Evolutionary conservation across 2,888 invertebrate species (phyloP).

Genomic region (Leptura quadrifasciata): DNA sequence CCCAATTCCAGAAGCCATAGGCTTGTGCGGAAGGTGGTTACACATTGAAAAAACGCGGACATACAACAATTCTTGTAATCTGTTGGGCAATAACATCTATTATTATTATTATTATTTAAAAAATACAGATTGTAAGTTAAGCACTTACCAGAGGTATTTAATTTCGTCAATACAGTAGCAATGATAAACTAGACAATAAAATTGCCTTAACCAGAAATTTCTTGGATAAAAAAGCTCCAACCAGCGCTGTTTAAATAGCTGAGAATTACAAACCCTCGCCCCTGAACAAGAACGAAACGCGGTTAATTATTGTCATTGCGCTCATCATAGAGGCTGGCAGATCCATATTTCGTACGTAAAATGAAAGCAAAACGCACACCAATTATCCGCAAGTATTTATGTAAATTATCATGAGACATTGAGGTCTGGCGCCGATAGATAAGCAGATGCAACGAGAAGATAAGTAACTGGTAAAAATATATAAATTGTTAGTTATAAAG

Average conservation of each 20-base stretch:
- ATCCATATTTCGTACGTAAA: background rate
- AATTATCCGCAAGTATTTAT: conserved; percentile 5
- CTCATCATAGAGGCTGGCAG: background rate
- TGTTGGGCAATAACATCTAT: too few relatives aligned
- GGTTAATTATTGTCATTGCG: background rate
- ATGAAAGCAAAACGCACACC: background rate
- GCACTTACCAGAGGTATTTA: too few relatives aligned
- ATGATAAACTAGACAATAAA: too few relatives aligned
- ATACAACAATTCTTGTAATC: too few relatives aligned
- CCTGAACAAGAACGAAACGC: background rate
- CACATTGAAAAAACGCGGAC: too few relatives aligned
- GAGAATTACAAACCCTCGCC: background rate
- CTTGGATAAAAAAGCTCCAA: too few relatives aligned
- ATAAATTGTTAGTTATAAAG: conserved; percentile 42
- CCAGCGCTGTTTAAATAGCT: background rate
- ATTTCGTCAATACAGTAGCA: too few relatives aligned
- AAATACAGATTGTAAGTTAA: too few relatives aligned
- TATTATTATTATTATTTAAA: too few relatives aligned
- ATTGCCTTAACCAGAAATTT: too few relatives aligned
- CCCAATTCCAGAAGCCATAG: too few relatives aligned
- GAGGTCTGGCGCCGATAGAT: conserved; percentile 21
- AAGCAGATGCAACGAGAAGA: conserved; percentile 20
- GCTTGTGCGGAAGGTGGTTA: too few relatives aligned
- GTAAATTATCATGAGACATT: conserved; percentile 10
- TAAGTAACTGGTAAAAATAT: conserved; percentile 27